These are phyloP conservation scores for Delphinapterus leucas DNA, from an alignment of 2,113 vertebrate species.

Conservation along the genomic window DNA sequence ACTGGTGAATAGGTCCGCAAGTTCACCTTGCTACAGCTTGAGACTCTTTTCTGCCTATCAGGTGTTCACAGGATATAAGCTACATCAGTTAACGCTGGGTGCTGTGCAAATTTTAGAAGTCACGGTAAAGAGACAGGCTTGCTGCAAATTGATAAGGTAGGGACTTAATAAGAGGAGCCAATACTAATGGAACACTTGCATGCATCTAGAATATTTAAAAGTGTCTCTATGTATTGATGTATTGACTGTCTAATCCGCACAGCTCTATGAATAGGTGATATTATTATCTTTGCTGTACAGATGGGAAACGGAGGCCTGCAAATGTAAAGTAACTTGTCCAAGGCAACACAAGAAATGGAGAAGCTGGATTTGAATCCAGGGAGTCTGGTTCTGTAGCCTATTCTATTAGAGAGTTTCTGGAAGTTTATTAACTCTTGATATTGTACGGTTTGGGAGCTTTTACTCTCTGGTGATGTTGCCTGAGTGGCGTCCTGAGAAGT, in stretches of 20 bases:
- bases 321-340: neutral
- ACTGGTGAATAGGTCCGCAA: neutral
- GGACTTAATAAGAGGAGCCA: neutral
- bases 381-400: neutral
- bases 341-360: neutral
- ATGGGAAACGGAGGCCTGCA: neutral
- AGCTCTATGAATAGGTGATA: neutral
- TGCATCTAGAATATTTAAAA: neutral
- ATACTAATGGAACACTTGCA: neutral
- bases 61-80: neutral
- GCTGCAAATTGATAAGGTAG: neutral
- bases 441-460: neutral
- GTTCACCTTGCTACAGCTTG: neutral
- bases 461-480: neutral
- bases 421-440: neutral
- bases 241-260: neutral
- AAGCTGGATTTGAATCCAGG: conserved; percentile 5
- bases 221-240: neutral
- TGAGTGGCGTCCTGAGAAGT: neutral
- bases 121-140: neutral
- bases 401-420: conserved; percentile 33
- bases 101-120: neutral
- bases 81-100: neutral
- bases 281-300: conserved; percentile 22
- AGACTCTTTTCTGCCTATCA: neutral